Conservation (phyloP, 2,113 vertebrate species). For the Riparia riparia region DNA sequence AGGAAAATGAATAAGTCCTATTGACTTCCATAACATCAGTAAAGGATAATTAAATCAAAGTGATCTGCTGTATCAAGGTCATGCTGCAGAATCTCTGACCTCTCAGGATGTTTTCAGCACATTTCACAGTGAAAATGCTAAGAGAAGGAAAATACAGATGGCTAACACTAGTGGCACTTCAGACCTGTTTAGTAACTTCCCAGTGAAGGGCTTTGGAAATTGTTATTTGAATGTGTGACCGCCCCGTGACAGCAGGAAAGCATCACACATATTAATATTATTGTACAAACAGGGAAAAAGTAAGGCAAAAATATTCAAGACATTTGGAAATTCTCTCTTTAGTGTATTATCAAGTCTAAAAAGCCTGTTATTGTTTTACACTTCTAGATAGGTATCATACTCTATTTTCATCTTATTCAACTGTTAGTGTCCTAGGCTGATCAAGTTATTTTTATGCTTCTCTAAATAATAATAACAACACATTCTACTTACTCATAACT, state of each 20-base stretch:
- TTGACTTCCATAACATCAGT: conserved; percentile 2
- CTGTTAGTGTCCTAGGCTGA: neutral
- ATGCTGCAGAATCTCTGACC: neutral
- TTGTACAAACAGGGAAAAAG: neutral
- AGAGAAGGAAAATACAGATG: neutral
- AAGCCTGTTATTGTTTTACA: neutral
- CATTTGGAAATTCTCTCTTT: neutral
- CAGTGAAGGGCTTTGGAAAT: neutral
- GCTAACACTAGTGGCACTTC: neutral
- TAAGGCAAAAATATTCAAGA: neutral
- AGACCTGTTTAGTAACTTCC: neutral
- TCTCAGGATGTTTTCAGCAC: neutral
- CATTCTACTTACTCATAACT: neutral
- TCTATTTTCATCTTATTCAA: neutral
- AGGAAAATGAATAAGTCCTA: neutral
- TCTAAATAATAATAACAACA: neutral
- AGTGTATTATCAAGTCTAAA: neutral
- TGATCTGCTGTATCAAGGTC: neutral
- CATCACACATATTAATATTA: neutral
- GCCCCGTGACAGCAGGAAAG: neutral
- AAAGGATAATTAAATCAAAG: conserved; percentile 5
- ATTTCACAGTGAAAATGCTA: neutral
- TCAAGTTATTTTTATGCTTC: neutral
- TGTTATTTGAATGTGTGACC: neutral
- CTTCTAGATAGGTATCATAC: neutral